Evolutionary conservation across 2,888 invertebrate species (phyloP).

Genomic region (Lathronympha strigana): DNA sequence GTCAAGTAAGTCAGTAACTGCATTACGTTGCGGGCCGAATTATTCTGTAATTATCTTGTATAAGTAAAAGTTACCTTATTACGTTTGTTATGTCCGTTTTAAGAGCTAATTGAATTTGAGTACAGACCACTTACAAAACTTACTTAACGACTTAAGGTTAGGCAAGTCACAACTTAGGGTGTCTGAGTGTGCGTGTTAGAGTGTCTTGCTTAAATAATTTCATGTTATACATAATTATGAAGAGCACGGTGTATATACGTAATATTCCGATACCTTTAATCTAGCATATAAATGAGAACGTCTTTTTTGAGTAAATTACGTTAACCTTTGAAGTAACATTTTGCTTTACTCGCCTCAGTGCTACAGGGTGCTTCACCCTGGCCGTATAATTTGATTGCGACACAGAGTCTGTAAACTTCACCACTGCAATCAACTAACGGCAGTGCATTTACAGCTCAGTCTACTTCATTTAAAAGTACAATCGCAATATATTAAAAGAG

Average conservation of each 20-base stretch:
- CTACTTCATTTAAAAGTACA: conserved; percentile 16
- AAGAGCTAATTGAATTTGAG: no score
- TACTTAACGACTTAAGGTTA: no score
- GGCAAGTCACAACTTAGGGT: no score
- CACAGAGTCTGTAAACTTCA: conserved; percentile 19
- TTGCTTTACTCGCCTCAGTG: background rate
- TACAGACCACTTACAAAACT: no score
- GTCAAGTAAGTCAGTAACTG: no score
- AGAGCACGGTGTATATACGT: background rate
- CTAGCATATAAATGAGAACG: background rate
- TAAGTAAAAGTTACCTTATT: no score
- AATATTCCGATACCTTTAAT: conserved; percentile 3
- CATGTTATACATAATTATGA: background rate
- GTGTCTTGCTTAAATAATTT: no score
- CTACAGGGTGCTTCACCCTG: conserved; percentile 3
- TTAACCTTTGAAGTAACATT: conserved; percentile 7
- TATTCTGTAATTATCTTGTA: no score
- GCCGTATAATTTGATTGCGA: conserved; percentile 18
- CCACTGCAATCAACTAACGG: conserved; percentile 17
- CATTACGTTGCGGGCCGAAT: no score
- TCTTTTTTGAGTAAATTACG: conserved; percentile 1
- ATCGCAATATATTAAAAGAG: conserved; percentile 6
- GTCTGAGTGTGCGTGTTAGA: no score
- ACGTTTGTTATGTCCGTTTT: no score
- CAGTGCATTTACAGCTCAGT: conserved; percentile 6